These are phyloP conservation scores for Dasysyrphus albostriatus DNA, from an alignment of 2,888 invertebrate genomes.

Conservation along the genomic window DNA sequence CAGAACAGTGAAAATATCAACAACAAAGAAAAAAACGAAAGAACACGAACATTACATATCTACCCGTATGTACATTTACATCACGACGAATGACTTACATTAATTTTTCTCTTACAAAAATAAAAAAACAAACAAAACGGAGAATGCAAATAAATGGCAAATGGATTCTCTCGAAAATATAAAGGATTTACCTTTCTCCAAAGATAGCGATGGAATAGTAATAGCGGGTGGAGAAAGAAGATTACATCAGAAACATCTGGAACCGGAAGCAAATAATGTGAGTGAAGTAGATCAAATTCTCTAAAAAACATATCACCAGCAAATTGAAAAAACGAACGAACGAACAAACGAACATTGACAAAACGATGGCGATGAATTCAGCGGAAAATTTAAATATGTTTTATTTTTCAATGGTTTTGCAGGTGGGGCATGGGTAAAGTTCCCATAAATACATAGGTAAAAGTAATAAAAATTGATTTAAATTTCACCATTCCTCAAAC, in stretches of 20 bases:
- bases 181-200: conserved; percentile 1
- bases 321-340: conserved; percentile 51
- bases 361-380: conserved; percentile 1
- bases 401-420: background rate
- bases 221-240: background rate
- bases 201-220: conserved; percentile 34
- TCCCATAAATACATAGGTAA: background rate
- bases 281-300: conserved; percentile 52
- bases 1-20: background rate
- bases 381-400: background rate
- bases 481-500: conserved; percentile 12
- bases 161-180: conserved; percentile 38
- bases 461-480: conserved; percentile 42
- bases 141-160: conserved; percentile 39
- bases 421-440: background rate
- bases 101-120: background rate
- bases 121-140: background rate
- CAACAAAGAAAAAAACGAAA: background rate
- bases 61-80: background rate
- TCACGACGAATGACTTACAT: background rate
- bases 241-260: conserved; percentile 57
- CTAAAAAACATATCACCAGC: conserved; percentile 56
- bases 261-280: conserved; percentile 46
- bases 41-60: too few species aligned
- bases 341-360: conserved; percentile 7